Base-by-base conservation (phyloP, 2,797 vertebrate species). In the Cirrhinus molitorella region DNA sequence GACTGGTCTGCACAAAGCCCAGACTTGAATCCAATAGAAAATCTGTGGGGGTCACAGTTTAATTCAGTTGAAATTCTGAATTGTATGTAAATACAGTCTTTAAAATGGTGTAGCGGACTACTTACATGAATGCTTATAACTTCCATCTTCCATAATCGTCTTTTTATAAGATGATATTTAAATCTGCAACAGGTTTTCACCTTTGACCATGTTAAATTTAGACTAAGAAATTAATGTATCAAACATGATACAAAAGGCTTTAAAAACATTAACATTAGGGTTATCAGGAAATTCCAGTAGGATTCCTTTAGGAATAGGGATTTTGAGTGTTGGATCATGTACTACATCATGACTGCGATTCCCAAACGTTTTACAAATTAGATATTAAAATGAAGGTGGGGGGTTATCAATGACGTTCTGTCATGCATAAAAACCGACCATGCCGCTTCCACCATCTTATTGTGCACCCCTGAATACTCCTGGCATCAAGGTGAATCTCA, bases 401-500 rank as follows among this genome's bases (percentile, higher is more conserved):
- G 28, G 21, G 31, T 55, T 74, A 74, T 74, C 31, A 74, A 10
- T 74, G 72, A 57, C 4, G 4, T 23, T 21, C 72, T 23, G 51
- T 21, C 72, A 21, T 5, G 25, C 25, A 72, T 12, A 51, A 51
- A 53, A 72, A 21, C 21, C 2, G 0, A 57, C 51, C 34, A 74
- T 40, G 51, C 12, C 2, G 51, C 49, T 74, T 74, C 25, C 47
- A 72, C 17, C 70, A 31, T 49, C 45, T 25, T 31, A 51, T 31
- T 72, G 47, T 72, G 70, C 25, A 21, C 10, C 47, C 17, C 4
- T 72, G 47, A 72, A 72, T 31, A 21, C 2, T 51, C 17, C 28
- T 53, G 47, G 71, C 10, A 31, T 31, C 65, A 31, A 51, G 45
- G 70, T 72, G 70, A 51, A 72, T 45, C 70, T 72, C 47, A 72